phyloP scores from a whole-genome alignment of 2,888 invertebrate genomes.

The Incurvaria masculella region DNA sequence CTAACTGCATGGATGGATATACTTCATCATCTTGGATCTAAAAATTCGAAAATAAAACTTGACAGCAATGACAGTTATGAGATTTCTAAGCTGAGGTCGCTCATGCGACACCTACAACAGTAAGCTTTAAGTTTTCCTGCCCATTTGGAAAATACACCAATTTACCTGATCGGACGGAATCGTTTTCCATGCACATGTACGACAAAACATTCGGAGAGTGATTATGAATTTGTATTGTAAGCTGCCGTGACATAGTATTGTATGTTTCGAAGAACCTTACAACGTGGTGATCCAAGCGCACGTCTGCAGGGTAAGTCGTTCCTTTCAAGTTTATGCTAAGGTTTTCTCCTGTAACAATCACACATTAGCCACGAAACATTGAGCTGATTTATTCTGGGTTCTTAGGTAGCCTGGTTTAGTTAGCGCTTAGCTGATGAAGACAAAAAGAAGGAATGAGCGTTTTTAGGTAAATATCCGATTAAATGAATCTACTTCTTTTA shows the following conservation, averaged over 20 bases:
- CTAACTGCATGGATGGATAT: neutral
- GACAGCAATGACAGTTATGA: too few species aligned
- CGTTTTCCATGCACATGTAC: constrained; percentile 57
- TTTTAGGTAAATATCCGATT: too few species aligned
- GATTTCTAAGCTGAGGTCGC: too few species aligned
- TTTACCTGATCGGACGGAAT: constrained; percentile 35
- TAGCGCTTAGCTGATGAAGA: neutral
- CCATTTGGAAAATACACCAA: too few species aligned
- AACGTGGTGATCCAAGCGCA: constrained; percentile 47
- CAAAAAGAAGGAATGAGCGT: neutral
- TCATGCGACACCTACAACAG: too few species aligned
- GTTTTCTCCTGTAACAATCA: constrained; percentile 42
- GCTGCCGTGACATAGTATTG: constrained; percentile 52
- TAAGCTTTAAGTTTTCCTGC: too few species aligned
- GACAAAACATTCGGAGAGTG: constrained; percentile 50
- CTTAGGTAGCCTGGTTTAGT: neutral
- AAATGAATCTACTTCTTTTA: too few species aligned
- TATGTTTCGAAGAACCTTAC: constrained; percentile 57
- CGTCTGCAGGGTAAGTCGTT: constrained; percentile 39
- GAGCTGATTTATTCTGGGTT: neutral
- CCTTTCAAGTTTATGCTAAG: constrained; percentile 42
- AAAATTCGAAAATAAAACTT: too few species aligned
- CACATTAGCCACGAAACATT: constrained; percentile 5
- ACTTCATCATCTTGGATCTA: too few species aligned
- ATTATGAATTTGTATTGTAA: constrained; percentile 50